phyloP scores from a whole-genome alignment of 2,888 invertebrate species.

The Xestia sexstrigata region DNA sequence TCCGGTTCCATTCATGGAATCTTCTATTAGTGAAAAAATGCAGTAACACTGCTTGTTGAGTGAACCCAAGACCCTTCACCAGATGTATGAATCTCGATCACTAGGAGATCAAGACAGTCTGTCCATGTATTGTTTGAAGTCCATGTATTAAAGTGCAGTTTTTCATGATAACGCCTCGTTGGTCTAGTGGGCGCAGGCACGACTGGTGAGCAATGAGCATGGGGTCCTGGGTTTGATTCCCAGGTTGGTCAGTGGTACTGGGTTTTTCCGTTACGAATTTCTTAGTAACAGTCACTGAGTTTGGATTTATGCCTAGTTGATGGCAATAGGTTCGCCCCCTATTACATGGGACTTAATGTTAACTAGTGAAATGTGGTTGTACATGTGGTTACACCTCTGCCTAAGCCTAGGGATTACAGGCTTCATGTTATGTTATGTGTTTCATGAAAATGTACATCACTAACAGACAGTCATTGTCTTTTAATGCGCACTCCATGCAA shows the following conservation, averaged over 20 bases:
- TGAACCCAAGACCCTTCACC: no score
- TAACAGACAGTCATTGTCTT: constrained; percentile 14
- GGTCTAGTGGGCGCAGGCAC: no score
- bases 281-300: background rate
- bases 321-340: background rate
- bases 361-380: background rate
- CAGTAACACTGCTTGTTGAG: no score
- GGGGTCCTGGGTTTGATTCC: background rate
- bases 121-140: no score
- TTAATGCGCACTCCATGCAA: constrained; percentile 2
- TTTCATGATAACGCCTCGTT: background rate
- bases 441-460: background rate
- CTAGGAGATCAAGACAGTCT: no score
- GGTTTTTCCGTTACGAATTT: background rate
- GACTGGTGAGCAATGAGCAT: no score
- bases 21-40: background rate
- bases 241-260: background rate
- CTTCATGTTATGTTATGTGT: background rate
- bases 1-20: no score
- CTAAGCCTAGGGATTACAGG: background rate
- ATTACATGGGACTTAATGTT: background rate
- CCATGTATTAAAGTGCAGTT: no score
- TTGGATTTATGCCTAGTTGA: background rate
- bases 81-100: no score
- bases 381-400: background rate